A percentile compares a stretch with the other conserved stretches of the same genome.
phyloP scores from a whole-genome alignment of 2,888 invertebrate genomes.

The Philhelius pedissequus region DNA sequence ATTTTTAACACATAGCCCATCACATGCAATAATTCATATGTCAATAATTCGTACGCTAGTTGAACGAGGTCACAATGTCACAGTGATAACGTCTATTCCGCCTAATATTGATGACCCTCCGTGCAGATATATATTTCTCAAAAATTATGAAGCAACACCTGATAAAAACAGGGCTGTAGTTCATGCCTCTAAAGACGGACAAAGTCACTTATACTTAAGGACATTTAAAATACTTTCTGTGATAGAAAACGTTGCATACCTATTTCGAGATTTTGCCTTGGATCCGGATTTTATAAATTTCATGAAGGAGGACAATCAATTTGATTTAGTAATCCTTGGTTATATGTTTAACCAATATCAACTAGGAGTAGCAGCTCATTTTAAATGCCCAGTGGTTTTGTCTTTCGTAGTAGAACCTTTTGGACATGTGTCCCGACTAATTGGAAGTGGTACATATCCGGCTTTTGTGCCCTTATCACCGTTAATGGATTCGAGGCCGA shows the following conservation, averaged over 20 bases:
- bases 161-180: background rate
- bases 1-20: slow-evolving; percentile 75
- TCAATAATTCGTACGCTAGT: slow-evolving; percentile 74
- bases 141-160: background rate
- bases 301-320: slow-evolving; percentile 68
- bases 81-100: slow-evolving; percentile 72
- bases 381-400: slow-evolving; percentile 70
- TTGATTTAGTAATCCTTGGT: slow-evolving; percentile 71
- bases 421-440: slow-evolving; percentile 40
- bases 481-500: slow-evolving; percentile 10
- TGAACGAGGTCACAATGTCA: slow-evolving; percentile 76
- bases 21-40: slow-evolving; percentile 77
- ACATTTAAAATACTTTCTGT: background rate
- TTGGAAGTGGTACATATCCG: slow-evolving; percentile 68
- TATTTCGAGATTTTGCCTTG: slow-evolving; percentile 33
- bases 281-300: slow-evolving; percentile 65
- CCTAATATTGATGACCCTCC: slow-evolving; percentile 73
- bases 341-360: slow-evolving; percentile 69
- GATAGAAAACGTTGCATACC: background rate
- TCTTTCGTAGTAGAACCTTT: slow-evolving; percentile 66
- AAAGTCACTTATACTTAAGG: background rate
- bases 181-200: background rate
- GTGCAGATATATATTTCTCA: slow-evolving; percentile 73
- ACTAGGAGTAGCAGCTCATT: slow-evolving; percentile 71
- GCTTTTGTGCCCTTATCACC: slow-evolving; percentile 59